Evolutionary conservation across 1,140 invertebrate genomes (phyloP), one percentile per base, ranked within the genome.

Genomic region (Drosophila ironensis): DNA sequence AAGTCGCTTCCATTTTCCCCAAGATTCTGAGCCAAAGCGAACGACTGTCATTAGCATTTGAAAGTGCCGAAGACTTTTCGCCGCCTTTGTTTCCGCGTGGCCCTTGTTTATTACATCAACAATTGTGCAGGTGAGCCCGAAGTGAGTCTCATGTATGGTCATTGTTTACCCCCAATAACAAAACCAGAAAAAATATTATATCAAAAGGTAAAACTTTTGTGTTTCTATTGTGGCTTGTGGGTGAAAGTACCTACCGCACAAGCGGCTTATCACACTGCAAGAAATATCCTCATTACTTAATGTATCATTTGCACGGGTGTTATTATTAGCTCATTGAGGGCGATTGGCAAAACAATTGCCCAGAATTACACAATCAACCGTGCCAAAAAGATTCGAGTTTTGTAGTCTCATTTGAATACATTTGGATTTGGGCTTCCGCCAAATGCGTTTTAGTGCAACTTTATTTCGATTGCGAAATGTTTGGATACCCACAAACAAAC

Each of bases 391-490:
- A 60, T 35, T 38, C 33, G 45, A 61, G 27, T 30, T 33, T 38
- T 16, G 30, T 33, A 14, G 60, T 42, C 60, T 64, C 42, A 64
- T 64, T 64, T 64, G 60, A 64, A 64, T 60, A 57, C 41, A 51
- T 48, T 19, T 27, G 25, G 8, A 27, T 20, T 4, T 28, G 57
- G 41, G 42, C 60, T 64, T 64, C 60, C 60, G 60, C 61, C 61
- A 51, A 81, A 73, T 81, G 76, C 76, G 76, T 81, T 67, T 81
- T 59, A 82, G 67, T 81, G 77, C 77, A 81, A 82, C 72, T 81
- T 76, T 76, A 81, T 72, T 81, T 82, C 77, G 54, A 82, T 84
- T 82, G 78, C 77, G 73, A 77, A 82, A 81, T 41, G 52, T 64
- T 71, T 75, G 71, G 46, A 12, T 33, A 12, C 4, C 30, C 30